Evolutionary conservation across 2,888 invertebrate genomes (phyloP), one percentile per base, ranked within the genome.

Genomic region (Rhogogaster chlorosoma): DNA sequence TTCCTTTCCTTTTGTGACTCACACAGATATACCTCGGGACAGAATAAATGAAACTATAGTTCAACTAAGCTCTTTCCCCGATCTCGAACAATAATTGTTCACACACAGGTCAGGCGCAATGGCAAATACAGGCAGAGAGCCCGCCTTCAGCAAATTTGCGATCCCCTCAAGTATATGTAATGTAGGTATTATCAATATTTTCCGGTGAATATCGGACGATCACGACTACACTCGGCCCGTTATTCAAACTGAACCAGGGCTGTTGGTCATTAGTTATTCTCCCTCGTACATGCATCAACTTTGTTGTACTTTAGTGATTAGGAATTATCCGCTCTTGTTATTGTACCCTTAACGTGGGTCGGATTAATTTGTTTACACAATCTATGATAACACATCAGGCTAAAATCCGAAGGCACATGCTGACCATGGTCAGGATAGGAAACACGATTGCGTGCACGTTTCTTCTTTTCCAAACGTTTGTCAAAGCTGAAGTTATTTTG

Each of bases 31-130:
- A 57, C 61, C 26, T 9, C 38, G 61, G 32, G n/a, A 38, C 29
- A 18, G 12, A 22, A 38, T 38, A 26, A 80, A 80, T 80, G 57
- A 61, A 80, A 80, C 49, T 49, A 61, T 22, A 26, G n/a, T 12
- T 61, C 18, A 38, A 80, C 32, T 38, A 64, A 32, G 36, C 80
- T 22, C 45, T 80, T 22, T 18, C 77, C 53, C n/a, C 42, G 22
- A 42, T 22, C 38, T 73, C 18, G 1, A 42, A 73, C 22, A 42
- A 73, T 42, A 42, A 73, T 42, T 38, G 22, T 38, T 10, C 22
- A 73, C 42, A 22, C 10, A n/a, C n/a, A n/a, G n/a, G n/a, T n/a
- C n/a, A 73, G 26, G n/a, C 42, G 22, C 36, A 9, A 0, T 42
- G n/a, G 42, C n/a, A 1, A 42, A 15, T 26, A 71, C 18, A 71